Evolutionary conservation across 2,113 vertebrate species (phyloP).

Genomic region (Cheirogaleus medius): DNA sequence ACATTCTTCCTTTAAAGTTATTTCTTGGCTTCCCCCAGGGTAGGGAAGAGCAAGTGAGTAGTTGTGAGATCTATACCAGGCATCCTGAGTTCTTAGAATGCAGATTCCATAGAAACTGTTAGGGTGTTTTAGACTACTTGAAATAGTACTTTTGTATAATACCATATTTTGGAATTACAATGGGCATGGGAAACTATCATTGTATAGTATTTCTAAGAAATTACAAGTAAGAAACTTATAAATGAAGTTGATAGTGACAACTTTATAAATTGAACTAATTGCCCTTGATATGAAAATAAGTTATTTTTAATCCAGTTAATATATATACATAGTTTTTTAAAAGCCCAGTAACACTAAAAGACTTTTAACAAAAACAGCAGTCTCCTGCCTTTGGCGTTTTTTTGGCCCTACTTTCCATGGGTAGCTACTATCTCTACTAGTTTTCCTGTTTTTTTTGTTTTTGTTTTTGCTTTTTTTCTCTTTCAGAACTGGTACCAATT

Average conservation of each 20-base stretch:
- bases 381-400: slow-evolving; percentile 13
- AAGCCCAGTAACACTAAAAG: not conserved
- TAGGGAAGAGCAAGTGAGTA: not conserved
- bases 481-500: no score
- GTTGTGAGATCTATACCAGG: not conserved
- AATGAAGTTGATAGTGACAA: not conserved
- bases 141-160: not conserved
- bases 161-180: not conserved
- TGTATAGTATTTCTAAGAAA: not conserved
- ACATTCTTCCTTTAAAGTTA: not conserved
- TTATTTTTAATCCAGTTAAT: slow-evolving; percentile 26
- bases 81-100: not conserved
- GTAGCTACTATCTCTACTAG: not conserved
- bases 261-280: not conserved
- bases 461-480: no score
- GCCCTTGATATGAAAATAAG: slow-evolving; percentile 15
- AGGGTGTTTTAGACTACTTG: not conserved
- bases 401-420: not conserved
- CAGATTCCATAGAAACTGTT: not conserved
- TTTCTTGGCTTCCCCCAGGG: not conserved
- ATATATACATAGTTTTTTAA: not conserved
- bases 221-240: slow-evolving; percentile 31
- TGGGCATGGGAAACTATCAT: not conserved
- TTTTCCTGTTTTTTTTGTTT: not conserved
- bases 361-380: not conserved